Evolutionary conservation across 2,113 vertebrate genomes (phyloP).

Genomic region (Mionectes macconnelli): DNA sequence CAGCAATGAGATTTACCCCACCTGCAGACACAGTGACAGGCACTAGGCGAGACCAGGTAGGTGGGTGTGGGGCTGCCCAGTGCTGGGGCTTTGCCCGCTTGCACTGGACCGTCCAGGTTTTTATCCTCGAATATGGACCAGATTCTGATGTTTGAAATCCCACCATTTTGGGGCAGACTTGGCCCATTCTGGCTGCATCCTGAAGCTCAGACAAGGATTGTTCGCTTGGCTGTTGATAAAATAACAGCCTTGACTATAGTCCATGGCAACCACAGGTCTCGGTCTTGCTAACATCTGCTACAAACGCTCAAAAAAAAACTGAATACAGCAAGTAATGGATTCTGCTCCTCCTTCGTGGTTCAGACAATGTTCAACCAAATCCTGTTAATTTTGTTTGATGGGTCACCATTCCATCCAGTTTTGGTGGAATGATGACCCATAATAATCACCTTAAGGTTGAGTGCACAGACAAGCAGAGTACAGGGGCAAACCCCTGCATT

Average conservation of each 20-base stretch:
- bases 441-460: background rate
- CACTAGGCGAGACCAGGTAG: background rate
- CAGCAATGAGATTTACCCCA: constrained; percentile 10
- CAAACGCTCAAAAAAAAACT: background rate
- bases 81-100: background rate
- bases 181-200: background rate
- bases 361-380: background rate
- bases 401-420: no score
- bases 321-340: background rate
- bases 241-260: background rate
- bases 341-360: background rate
- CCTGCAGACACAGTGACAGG: background rate
- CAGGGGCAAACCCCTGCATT: background rate
- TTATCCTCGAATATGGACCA: background rate
- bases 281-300: background rate
- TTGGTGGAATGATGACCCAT: background rate
- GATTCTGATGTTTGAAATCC: background rate
- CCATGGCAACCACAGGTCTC: background rate
- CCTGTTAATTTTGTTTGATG: background rate
- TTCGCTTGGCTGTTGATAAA: background rate
- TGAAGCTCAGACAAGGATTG: background rate
- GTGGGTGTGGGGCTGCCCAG: rapidly evolving
- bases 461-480: background rate
- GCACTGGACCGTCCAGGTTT: background rate
- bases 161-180: background rate